Evolutionary conservation across 2,113 vertebrate genomes (phyloP).

Genomic region (Entosphenus tridentatus): DNA sequence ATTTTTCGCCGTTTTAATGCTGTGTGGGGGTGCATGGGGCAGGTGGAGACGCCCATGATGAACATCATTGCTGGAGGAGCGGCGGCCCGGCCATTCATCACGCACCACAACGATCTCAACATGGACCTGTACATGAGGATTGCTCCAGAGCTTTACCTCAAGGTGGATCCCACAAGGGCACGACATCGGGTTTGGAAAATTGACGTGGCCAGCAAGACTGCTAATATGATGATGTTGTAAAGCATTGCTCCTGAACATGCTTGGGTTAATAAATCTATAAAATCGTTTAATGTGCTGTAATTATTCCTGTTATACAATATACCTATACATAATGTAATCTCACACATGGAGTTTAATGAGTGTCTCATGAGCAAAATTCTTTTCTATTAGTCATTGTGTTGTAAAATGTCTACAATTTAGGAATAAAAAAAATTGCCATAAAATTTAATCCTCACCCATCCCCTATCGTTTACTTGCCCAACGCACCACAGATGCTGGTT

Average conservation of each 20-base stretch:
- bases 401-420: background rate
- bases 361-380: background rate
- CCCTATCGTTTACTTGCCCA: background rate
- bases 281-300: no score
- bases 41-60: conserved; percentile 99
- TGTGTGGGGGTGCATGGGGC: background rate
- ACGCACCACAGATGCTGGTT: conserved; percentile 52
- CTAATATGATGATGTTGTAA: no score
- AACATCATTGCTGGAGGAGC: conserved; percentile 84
- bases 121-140: conserved; percentile 97
- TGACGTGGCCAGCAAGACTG: background rate
- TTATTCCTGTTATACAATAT: no score
- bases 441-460: background rate
- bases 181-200: background rate
- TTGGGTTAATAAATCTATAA: no score
- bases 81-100: conserved; percentile 74
- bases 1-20: no score
- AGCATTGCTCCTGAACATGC: no score
- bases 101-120: conserved; percentile 88
- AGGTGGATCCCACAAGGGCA: conserved; percentile 27
- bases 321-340: no score
- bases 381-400: background rate
- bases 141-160: conserved; percentile 92
- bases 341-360: no score
- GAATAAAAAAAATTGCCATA: background rate